These are phyloP conservation scores for Hormaphis cornu DNA, from an alignment of 1,140 invertebrate genomes.

Conservation along the genomic window DNA sequence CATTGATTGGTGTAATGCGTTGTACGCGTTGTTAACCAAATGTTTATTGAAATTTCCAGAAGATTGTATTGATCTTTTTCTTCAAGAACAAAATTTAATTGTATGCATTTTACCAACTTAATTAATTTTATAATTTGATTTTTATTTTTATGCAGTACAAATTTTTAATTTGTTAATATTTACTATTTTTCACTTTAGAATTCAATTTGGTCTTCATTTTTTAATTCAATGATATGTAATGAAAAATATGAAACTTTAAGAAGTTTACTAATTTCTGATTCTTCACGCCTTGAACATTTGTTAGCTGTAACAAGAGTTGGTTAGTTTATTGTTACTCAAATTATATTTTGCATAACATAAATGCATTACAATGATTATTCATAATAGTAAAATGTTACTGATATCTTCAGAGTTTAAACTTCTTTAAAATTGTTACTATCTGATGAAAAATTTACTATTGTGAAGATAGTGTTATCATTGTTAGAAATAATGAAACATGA, in stretches of 20 bases:
- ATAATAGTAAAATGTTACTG: no score
- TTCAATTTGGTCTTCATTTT: neutral
- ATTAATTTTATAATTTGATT: neutral
- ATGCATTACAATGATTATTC: neutral
- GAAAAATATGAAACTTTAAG: neutral
- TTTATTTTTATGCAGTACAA: neutral
- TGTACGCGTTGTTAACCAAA: neutral
- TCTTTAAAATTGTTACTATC: no score
- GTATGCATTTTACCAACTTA: neutral
- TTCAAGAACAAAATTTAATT: conserved; percentile 10
- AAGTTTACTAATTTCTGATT: neutral
- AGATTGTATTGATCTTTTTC: neutral
- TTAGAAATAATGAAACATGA: no score
- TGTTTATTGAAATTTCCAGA: conserved; percentile 7
- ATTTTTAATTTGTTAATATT: neutral
- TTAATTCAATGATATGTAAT: conserved; percentile 10
- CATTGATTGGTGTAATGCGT: neutral
- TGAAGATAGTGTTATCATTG: no score
- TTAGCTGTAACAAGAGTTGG: neutral
- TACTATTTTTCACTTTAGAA: neutral
- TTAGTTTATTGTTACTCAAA: neutral
- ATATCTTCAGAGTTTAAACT: no score
- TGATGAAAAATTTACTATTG: no score
- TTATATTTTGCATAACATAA: neutral
- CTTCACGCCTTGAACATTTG: neutral